phyloP scores from a whole-genome alignment of 2,797 vertebrate genomes.

The Erpetoichthys calabaricus region DNA sequence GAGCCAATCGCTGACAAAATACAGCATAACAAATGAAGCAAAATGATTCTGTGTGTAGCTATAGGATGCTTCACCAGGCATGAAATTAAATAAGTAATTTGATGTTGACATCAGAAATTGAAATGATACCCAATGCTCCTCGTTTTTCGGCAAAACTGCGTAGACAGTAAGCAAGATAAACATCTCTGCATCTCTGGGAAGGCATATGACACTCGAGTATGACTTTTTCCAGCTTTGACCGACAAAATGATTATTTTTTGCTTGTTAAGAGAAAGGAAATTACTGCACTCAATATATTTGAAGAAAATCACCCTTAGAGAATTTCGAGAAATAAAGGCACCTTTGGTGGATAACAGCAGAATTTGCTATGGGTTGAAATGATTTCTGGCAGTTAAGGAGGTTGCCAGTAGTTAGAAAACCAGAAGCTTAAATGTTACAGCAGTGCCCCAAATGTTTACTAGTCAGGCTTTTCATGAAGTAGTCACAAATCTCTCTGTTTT shows the following conservation, averaged over 20 bases:
- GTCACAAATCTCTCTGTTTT: no score
- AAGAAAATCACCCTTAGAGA: neutral
- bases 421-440: no score
- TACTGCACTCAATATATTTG: neutral
- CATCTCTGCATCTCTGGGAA: constrained; percentile 25
- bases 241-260: neutral
- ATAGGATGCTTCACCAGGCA: constrained; percentile 87
- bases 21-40: constrained; percentile 82
- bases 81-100: constrained; percentile 99
- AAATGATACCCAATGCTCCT: constrained; percentile 87
- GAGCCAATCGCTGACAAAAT: constrained; percentile 74
- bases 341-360: no score
- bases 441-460: no score
- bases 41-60: constrained; percentile 83
- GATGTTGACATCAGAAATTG: constrained; percentile 96
- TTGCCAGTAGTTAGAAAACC: no score
- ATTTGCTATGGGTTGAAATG: no score
- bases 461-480: no score
- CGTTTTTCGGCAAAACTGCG: constrained; percentile 58
- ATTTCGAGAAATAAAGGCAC: no score
- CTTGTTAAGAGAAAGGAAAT: neutral
- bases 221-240: constrained; percentile 18
- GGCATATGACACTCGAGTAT: no score
- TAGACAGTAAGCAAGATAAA: constrained; percentile 63
- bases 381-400: no score